These are phyloP conservation scores for Gymnoscopelus microlampas DNA, from an alignment of 2,797 vertebrate species.

Conservation along the genomic window DNA sequence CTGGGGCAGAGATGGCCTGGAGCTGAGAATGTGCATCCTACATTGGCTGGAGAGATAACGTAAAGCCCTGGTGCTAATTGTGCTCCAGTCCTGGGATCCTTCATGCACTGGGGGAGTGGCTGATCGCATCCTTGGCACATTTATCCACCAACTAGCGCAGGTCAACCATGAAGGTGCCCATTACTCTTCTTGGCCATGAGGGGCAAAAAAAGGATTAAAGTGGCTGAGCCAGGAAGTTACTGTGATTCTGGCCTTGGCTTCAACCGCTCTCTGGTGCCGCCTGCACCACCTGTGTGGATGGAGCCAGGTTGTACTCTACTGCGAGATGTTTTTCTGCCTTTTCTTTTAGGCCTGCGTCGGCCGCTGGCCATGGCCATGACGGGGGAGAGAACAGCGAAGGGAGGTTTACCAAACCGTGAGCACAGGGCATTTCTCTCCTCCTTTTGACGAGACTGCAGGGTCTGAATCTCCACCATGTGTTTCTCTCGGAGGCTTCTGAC, in stretches of 20 bases:
- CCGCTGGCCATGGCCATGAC: conserved; percentile 88
- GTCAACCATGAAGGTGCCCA: conserved; percentile 94
- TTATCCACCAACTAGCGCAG: conserved; percentile 95
- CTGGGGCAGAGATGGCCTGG: conserved; percentile 90
- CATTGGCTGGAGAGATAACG: conserved; percentile 77
- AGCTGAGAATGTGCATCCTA: conserved; percentile 93
- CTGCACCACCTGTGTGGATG: conserved; percentile 82
- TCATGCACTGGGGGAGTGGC: conserved; percentile 86
- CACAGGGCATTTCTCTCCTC: conserved; percentile 91
- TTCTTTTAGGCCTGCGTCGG: conserved; percentile 89
- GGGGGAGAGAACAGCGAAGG: conserved; percentile 86
- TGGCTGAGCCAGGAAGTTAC: conserved; percentile 44
- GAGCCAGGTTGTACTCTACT: conserved; percentile 87
- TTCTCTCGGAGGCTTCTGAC: conserved; percentile 90
- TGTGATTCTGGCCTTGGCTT: conserved; percentile 80
- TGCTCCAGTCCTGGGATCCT: conserved; percentile 81
- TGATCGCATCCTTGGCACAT: conserved; percentile 95
- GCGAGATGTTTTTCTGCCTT: conserved; percentile 89
- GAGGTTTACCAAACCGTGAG: conserved; percentile 87
- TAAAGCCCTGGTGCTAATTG: conserved; percentile 59
- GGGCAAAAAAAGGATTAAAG: conserved; percentile 70
- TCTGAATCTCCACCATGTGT: conserved; percentile 93
- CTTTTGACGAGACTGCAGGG: conserved; percentile 91
- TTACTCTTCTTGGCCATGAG: conserved; percentile 83
- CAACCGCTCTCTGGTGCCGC: conserved; percentile 83